Evolutionary conservation across 2,797 vertebrate genomes (phyloP).

Genomic region (Xenopus petersii): DNA sequence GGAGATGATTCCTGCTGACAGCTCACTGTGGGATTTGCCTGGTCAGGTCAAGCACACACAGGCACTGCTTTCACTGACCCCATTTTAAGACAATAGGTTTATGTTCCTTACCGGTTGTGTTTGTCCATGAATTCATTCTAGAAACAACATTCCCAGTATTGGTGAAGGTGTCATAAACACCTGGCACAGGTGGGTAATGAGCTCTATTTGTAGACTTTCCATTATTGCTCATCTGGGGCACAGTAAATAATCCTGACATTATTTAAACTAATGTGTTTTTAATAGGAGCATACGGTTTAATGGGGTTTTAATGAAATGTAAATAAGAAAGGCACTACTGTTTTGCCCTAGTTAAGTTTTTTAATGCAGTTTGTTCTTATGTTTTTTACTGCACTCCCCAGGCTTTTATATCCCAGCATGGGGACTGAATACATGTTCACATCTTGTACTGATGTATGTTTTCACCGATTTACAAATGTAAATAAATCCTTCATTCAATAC

Average conservation of each 20-base stretch:
- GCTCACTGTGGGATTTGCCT: constrained; percentile 18
- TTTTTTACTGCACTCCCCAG: constrained; percentile 42
- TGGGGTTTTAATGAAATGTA: constrained; percentile 50
- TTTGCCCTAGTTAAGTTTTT: constrained; percentile 44
- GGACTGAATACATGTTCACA: constrained; percentile 40
- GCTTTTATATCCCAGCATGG: constrained; percentile 43
- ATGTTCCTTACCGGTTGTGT: constrained; percentile 31
- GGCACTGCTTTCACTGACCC: constrained; percentile 18
- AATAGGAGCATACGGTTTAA: constrained; percentile 50
- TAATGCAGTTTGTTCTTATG: constrained; percentile 41
- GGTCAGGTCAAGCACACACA: constrained; percentile 17
- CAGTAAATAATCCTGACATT: constrained; percentile 49
- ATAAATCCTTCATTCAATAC: constrained; percentile 38
- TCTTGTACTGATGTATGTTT: constrained; percentile 46
- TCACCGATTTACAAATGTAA: constrained; percentile 38
- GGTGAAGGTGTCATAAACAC: constrained; percentile 44
- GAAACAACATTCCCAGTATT: constrained; percentile 46
- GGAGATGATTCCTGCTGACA: constrained; percentile 23
- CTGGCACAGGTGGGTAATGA: constrained; percentile 46
- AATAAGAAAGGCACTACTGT: constrained; percentile 50
- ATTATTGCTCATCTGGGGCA: constrained; percentile 45
- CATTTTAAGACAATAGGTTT: constrained; percentile 37
- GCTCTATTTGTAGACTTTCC: constrained; percentile 42
- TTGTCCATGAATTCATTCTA: constrained; percentile 35
- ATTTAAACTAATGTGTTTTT: constrained; percentile 51